A percentile compares a stretch with the other conserved stretches of the same genome.
Conservation (phyloP, 2,797 vertebrate species). For the Acipenser transmontanus region DNA sequence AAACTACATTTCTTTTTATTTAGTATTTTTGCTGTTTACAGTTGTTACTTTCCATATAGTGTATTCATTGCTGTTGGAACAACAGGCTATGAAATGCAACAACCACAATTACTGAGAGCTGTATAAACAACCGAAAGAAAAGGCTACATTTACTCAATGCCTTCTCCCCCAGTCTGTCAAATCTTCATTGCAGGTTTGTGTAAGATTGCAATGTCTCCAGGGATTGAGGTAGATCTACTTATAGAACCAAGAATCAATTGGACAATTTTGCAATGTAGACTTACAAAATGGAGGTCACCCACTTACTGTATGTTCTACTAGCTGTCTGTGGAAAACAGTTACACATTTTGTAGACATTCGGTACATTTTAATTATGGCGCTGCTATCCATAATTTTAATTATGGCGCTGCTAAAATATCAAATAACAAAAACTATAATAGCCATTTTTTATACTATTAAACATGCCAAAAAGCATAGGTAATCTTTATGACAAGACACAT, state of each 20-base stretch:
- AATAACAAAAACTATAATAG: too few relatives aligned
- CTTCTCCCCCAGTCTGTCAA: slow-evolving; percentile 1
- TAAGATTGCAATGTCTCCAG: not conserved
- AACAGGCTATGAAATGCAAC: not conserved
- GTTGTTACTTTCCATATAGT: not conserved
- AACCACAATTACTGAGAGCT: not conserved
- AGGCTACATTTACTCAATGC: not conserved
- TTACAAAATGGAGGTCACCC: not conserved
- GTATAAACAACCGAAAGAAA: slow-evolving; percentile 1
- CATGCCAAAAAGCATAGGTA: too few relatives aligned
- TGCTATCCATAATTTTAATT: too few relatives aligned
- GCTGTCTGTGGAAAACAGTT: too few relatives aligned
- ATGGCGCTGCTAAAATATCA: too few relatives aligned
- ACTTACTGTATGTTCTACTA: not conserved
- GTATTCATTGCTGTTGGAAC: not conserved
- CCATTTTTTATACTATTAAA: too few relatives aligned
- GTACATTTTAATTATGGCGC: too few relatives aligned
- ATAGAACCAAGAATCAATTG: not conserved
- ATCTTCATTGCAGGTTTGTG: not conserved
- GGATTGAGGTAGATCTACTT: not conserved
- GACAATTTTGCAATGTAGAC: not conserved
- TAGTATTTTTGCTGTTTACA: not conserved
- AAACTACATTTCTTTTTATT: not conserved
- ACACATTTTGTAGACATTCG: too few relatives aligned
- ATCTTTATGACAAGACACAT: too few relatives aligned